Evolutionary conservation across 2,888 invertebrate genomes (phyloP).

Genomic region (Volucella inflata): DNA sequence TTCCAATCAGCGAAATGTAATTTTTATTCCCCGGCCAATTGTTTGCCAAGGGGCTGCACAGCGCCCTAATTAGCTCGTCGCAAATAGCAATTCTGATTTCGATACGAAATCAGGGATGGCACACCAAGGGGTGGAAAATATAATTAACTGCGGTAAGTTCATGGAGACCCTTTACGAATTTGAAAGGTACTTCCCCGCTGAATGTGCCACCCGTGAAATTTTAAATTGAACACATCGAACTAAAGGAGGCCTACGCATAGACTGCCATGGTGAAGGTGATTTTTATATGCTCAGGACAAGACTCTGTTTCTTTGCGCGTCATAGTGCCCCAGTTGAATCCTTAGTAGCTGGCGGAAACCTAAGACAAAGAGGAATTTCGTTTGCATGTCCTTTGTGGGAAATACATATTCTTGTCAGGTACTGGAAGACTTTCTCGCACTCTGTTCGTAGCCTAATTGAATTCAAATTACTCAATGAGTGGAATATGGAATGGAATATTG

Average conservation of each 20-base stretch:
- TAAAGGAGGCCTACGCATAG: not conserved
- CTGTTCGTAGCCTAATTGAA: constrained; percentile 38
- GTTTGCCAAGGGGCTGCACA: not conserved
- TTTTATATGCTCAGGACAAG: too few species aligned
- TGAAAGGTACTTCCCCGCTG: not conserved
- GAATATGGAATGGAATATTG: constrained; percentile 36
- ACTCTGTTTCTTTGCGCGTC: not conserved
- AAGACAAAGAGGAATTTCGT: not conserved
- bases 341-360: not conserved
- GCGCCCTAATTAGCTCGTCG: constrained; percentile 22
- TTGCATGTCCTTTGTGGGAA: not conserved
- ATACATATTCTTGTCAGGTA: constrained; percentile 42
- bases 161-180: not conserved
- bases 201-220: constrained; percentile 7
- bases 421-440: constrained; percentile 23
- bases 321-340: not conserved
- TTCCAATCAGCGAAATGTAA: constrained; percentile 41
- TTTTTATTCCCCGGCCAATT: not conserved
- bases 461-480: constrained; percentile 37
- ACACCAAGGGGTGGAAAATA: too few species aligned
- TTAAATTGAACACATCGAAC: not conserved
- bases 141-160: not conserved
- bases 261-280: too few species aligned
- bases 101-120: not conserved
- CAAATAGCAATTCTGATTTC: not conserved